Base-by-base conservation (phyloP, 2,888 invertebrate genomes). In the Protonemura montana region DNA sequence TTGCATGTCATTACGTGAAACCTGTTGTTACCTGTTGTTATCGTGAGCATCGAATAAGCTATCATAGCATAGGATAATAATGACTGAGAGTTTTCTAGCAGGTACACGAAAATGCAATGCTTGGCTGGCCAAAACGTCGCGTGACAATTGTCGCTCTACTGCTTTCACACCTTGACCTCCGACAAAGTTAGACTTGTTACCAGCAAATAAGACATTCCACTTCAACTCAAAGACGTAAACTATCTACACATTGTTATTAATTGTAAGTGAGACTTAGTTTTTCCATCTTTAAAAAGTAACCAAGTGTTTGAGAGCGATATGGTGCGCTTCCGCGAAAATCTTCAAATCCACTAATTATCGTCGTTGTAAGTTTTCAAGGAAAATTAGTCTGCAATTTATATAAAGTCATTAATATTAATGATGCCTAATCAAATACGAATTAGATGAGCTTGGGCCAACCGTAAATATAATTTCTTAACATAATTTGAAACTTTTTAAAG, bases 1-100 rank as follows among this genome's bases (percentile, higher is more conserved):
- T 59, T 7, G 59, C 59, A 59, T 59, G 59, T 10, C 1, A 59
- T 59, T 59, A 59, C 13, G 59, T 7, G 13, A 21, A 59, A 21
- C 59, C 59, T 21, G 59, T n/a, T n/a, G n/a, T n/a, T n/a, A n/a
- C n/a, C n/a, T n/a, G n/a, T n/a, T n/a, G n/a, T 35, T 35, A 35
- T 3, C 35, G 10, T 3, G 35, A 3, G 35, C 35, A 35, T 10
- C 5, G 10, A 35, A 10, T 6, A 35, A 10, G 35, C 3, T 59
- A 59, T 59, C 59, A 59, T 59, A 21, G 59, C 59, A n/a, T n/a
- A 59, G 59, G 59, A 59, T 59, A 59, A 59, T 59, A n/a, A n/a
- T 59, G 59, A 2, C 3, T 35, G 35, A 10, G n/a, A 16, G 1
- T 59, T 13, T 59, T 59, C 59, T 59, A 59, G 35, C 10, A 59